Evolutionary conservation across 2,113 vertebrate genomes (phyloP).

Genomic region (Phoxinus phoxinus): DNA sequence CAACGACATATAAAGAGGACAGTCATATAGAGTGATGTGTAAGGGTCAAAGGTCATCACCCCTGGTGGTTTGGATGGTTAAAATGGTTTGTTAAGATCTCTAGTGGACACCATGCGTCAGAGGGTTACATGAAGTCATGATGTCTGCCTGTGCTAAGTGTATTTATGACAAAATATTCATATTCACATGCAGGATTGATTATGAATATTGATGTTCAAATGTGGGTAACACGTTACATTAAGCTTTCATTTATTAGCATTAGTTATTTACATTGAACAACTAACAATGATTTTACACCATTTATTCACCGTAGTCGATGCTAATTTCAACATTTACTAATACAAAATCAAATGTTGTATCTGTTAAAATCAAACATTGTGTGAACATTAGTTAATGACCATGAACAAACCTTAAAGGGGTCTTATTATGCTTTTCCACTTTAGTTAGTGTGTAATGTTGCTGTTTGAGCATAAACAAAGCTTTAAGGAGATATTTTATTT

Average conservation of each 20-base stretch:
- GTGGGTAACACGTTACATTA: too few relatives aligned
- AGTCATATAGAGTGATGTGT: neutral
- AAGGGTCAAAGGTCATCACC: constrained; percentile 1
- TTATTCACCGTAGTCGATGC: neutral
- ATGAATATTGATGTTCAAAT: neutral
- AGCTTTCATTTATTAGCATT: neutral
- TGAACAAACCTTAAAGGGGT: neutral
- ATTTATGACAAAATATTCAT: neutral
- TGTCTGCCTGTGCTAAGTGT: neutral
- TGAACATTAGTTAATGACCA: neutral
- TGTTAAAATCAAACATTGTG: too few relatives aligned
- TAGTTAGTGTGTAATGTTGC: too few relatives aligned
- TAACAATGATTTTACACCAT: neutral
- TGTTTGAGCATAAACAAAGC: too few relatives aligned
- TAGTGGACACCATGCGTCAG: constrained; percentile 15
- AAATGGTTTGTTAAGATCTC: neutral
- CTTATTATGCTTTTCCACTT: too few relatives aligned
- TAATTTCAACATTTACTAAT: neutral
- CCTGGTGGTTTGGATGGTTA: neutral
- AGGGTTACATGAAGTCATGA: neutral
- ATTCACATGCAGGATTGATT: neutral
- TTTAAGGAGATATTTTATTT: too few relatives aligned
- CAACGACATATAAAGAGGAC: neutral
- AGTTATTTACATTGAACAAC: neutral
- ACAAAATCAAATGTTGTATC: neutral